A percentile compares a stretch with the other conserved stretches of the same genome.
These are phyloP conservation scores for Meriones unguiculatus DNA, from an alignment of 2,113 vertebrate genomes.

Conservation along the genomic window DNA sequence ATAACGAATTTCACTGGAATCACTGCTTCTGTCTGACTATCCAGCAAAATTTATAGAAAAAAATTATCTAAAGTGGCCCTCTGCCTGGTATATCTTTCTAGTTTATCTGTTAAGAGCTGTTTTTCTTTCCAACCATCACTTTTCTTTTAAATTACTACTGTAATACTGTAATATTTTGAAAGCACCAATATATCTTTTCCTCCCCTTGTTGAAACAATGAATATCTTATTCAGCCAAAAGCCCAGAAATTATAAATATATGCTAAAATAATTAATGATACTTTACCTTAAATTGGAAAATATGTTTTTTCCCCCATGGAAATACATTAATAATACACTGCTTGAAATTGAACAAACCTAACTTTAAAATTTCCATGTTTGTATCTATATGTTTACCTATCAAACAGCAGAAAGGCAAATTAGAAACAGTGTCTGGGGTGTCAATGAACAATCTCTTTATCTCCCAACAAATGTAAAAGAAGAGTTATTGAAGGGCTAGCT, in stretches of 20 bases:
- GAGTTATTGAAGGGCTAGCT: background rate
- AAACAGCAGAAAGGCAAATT: background rate
- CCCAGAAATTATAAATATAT: slow-evolving; percentile 18
- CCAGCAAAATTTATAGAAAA: background rate
- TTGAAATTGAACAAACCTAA: slow-evolving; percentile 28
- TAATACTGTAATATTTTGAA: slow-evolving; percentile 36
- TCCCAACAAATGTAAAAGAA: background rate
- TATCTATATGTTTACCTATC: slow-evolving; percentile 11
- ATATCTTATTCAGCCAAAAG: slow-evolving; percentile 9
- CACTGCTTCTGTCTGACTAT: background rate
- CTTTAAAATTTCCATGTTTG: slow-evolving; percentile 37
- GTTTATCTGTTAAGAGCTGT: background rate
- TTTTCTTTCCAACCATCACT: slow-evolving; percentile 32
- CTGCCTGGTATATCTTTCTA: background rate
- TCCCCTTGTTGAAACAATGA: background rate
- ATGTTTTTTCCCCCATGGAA: background rate
- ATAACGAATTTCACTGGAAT: background rate
- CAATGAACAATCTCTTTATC: background rate
- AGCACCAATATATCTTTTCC: background rate
- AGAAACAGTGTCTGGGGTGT: background rate
- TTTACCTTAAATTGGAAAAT: slow-evolving; percentile 49
- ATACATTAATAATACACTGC: slow-evolving; percentile 56
- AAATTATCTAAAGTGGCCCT: background rate
- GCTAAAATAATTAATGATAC: slow-evolving; percentile 21
- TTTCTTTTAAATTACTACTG: slow-evolving; percentile 8